Base-by-base conservation (phyloP, 2,888 invertebrate genomes). In the Cheiracanthium punctorium region DNA sequence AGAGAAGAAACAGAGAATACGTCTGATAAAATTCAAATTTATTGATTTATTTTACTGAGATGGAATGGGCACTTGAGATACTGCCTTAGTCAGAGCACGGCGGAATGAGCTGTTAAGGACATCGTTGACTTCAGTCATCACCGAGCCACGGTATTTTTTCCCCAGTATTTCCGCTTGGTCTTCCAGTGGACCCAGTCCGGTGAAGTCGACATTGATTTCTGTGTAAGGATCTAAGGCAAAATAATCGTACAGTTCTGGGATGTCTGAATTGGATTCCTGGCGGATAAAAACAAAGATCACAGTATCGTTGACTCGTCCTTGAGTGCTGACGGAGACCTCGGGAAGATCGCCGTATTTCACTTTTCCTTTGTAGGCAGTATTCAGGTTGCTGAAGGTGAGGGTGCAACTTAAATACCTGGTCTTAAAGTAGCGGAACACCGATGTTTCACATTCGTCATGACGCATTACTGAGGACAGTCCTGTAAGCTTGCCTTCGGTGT, bases 111-210 rank as follows among this genome's bases (percentile, higher is more conserved):
- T 67, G 20, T 5, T 10, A n/a, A 84, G 37, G 10, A 74, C 52
- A 58, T 37, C 52, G 7, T 0, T 20, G 2, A 84, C 32, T 30
- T 84, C 79, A n/a, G 28, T 7, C 29, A 41, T 24, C 0, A 84
- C 79, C 0, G 28, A 37, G 24, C 32, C 33, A 29, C 28, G 33
- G 69, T 84, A 84, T 37, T 74, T 73, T 41, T 79, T 74, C 72
- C 79, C 74, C 2, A 84, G 58, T 0, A 84, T 70, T 17, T 67
- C 69, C 84, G 79, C 52, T 8, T 79, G 70, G 24, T 84, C 79
- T 28, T 87, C 81, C 71, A 87, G 64, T 17, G 86, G 80, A 10
- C 86, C 86, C 32, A 87, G 52, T 12, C 86, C 86, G 4, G 86
- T 72, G 52, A 81, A 87, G 1, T 52, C 37, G 1, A 81, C 30